These are phyloP conservation scores for Ammodytes marinus DNA, from an alignment of 2,113 vertebrate species.

Conservation along the genomic window DNA sequence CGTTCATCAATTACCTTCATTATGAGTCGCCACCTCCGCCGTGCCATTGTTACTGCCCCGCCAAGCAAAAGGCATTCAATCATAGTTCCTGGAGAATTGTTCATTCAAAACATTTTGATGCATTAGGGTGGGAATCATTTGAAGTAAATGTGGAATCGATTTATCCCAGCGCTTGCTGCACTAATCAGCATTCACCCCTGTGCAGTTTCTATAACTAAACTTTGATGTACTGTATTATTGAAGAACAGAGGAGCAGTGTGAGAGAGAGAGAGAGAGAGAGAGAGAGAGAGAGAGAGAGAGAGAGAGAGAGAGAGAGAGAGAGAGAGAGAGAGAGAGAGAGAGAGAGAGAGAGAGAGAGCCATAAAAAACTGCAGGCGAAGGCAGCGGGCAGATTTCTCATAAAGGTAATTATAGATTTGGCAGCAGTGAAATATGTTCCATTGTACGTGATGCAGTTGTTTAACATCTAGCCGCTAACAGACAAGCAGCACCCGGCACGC, in stretches of 20 bases:
- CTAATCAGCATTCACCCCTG: constrained; percentile 56
- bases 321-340: too few relatives aligned
- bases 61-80: constrained; percentile 32
- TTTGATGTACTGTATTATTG: constrained; percentile 55
- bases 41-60: constrained; percentile 15
- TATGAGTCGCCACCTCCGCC: background rate
- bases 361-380: constrained; percentile 45
- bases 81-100: constrained; percentile 21
- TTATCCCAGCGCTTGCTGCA: constrained; percentile 31
- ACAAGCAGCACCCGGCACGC: background rate
- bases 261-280: background rate
- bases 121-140: constrained; percentile 28
- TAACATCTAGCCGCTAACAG: constrained; percentile 25
- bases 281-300: too few relatives aligned
- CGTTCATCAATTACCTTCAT: constrained; percentile 30
- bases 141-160: constrained; percentile 44
- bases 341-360: constrained; percentile 12
- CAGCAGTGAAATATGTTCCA: constrained; percentile 59
- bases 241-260: constrained; percentile 50
- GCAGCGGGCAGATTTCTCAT: constrained; percentile 53
- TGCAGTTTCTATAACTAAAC: constrained; percentile 54
- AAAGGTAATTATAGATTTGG: constrained; percentile 64
- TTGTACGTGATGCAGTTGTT: constrained; percentile 51
- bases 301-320: too few relatives aligned
- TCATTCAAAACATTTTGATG: constrained; percentile 13